Conservation (phyloP, 2,888 invertebrate genomes). For the Pristionchus arcanus region DNA sequence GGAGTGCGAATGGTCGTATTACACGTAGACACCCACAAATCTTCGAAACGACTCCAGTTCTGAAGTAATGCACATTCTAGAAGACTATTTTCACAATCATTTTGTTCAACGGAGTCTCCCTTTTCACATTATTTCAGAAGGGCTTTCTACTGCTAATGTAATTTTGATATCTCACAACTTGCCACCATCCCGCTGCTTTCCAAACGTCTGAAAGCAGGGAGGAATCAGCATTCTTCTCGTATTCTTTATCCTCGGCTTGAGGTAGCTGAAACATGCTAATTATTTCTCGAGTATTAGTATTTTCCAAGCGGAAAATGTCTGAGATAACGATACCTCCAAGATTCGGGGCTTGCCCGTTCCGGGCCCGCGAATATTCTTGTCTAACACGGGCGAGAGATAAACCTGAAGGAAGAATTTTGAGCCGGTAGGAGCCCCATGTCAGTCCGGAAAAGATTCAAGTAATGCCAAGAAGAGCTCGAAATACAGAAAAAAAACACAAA, state of each 20-base stretch:
- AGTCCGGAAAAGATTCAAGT: background rate
- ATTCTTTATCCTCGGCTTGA: background rate
- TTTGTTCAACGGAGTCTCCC: too few relatives aligned
- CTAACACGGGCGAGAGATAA: background rate
- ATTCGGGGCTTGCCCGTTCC: background rate
- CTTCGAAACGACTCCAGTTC: background rate
- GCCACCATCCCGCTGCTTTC: slow-evolving; percentile 12
- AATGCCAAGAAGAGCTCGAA: background rate
- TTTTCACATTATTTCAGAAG: too few relatives aligned
- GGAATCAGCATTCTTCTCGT: slow-evolving; percentile 1
- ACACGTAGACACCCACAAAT: background rate
- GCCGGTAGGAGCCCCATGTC: too few relatives aligned
- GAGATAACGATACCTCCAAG: background rate
- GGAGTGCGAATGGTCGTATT: background rate
- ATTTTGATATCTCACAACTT: background rate
- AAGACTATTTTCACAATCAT: too few relatives aligned
- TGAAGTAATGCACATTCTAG: background rate
- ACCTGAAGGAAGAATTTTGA: background rate
- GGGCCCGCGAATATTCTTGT: background rate
- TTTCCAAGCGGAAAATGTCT: background rate
- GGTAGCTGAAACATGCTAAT: background rate
- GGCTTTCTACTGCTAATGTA: background rate
- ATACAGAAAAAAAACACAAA: too few relatives aligned
- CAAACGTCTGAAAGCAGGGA: background rate
- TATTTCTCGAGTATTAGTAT: background rate